Conservation (phyloP, 2,113 vertebrate species). For the Camelus bactrianus region DNA sequence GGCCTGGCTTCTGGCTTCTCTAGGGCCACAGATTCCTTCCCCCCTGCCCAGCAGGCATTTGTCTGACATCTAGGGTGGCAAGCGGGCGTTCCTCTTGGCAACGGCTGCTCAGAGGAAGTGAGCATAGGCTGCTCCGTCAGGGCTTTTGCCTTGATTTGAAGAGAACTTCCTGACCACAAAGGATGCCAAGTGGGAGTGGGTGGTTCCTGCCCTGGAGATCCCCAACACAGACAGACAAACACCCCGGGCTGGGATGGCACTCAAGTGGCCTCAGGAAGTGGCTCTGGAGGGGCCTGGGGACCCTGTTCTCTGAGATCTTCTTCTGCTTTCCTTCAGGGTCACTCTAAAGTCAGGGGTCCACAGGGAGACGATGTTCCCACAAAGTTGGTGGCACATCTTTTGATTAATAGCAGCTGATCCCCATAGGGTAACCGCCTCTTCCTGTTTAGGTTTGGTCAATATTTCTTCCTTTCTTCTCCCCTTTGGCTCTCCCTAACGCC, state of each 20-base stretch:
- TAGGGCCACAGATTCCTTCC: too few relatives aligned
- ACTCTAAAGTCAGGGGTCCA: neutral
- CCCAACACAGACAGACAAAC: slow-evolving; percentile 74
- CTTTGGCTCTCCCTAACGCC: neutral
- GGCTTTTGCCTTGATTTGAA: slow-evolving; percentile 60
- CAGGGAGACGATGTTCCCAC: neutral
- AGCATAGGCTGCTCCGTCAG: slow-evolving; percentile 68
- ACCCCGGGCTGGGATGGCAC: neutral
- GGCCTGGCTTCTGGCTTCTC: neutral
- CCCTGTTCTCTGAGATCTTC: neutral
- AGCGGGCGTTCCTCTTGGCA: neutral
- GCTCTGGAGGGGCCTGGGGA: neutral
- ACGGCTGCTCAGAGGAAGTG: slow-evolving; percentile 57
- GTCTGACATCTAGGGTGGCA: neutral
- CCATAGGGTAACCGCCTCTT: neutral
- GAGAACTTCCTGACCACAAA: slow-evolving; percentile 75
- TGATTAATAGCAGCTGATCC: neutral
- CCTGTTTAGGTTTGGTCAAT: neutral
- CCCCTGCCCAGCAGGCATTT: neutral
- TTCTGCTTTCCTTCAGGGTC: neutral
- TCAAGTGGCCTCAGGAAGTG: neutral
- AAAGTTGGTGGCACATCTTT: neutral
- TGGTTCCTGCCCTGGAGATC: slow-evolving; percentile 71
- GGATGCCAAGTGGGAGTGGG: neutral
- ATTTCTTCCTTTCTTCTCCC: neutral